A percentile compares a stretch with the other conserved stretches of the same genome.
Evolutionary conservation across 2,113 vertebrate species (phyloP).

Genomic region (Panthera uncia): DNA sequence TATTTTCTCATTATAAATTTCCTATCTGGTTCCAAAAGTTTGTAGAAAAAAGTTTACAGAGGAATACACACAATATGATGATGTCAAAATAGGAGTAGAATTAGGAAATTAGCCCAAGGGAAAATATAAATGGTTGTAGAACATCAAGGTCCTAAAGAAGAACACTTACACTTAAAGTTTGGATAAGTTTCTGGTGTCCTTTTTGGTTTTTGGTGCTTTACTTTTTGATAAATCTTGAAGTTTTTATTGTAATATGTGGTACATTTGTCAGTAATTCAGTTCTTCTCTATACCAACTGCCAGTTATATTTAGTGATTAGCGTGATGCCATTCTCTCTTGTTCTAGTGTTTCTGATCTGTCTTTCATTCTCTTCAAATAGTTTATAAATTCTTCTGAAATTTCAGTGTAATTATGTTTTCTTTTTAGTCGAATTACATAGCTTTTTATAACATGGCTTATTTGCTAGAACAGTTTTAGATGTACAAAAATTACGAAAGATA

Average conservation of each 20-base stretch:
- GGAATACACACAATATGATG: not conserved
- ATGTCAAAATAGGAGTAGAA: not conserved
- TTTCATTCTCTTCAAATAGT: conserved; percentile 8
- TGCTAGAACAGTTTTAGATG: not conserved
- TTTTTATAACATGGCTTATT: not conserved
- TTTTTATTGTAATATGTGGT: not conserved
- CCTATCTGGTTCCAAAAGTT: not conserved
- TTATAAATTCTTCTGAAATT: not conserved
- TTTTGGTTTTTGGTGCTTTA: not conserved
- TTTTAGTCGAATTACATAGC: not conserved
- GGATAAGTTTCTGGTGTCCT: not conserved
- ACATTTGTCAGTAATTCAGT: not conserved
- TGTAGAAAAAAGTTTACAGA: not conserved
- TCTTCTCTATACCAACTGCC: not conserved
- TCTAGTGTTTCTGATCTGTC: not conserved
- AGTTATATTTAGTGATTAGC: not conserved
- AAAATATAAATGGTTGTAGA: not conserved
- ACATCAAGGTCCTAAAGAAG: not conserved
- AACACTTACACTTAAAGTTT: not conserved
- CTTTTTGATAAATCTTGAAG: not conserved
- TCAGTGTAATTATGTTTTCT: not conserved
- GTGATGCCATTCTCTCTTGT: not conserved
- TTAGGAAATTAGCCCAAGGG: not conserved
- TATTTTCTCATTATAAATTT: not conserved
- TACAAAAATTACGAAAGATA: not conserved